Percentiles rank a stretch among this genome's conserved stretches.
These are phyloP conservation scores for Rhagoletis zephyria DNA, from an alignment of 1,140 invertebrate genomes.

Conservation along the genomic window DNA sequence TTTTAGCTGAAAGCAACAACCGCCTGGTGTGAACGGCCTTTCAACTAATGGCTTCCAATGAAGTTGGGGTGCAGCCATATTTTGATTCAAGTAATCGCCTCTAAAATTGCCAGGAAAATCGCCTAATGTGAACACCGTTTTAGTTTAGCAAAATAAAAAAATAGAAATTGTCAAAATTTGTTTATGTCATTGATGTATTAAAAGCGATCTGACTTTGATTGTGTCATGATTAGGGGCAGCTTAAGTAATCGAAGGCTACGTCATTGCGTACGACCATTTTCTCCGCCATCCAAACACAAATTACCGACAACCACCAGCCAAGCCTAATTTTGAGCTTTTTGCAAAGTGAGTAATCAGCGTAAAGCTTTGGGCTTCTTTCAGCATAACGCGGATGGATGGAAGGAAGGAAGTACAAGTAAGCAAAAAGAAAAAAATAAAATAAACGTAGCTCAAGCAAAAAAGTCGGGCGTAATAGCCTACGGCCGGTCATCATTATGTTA, in stretches of 20 bases:
- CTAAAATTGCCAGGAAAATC: too few species aligned
- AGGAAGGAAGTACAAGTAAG: background rate
- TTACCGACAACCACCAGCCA: background rate
- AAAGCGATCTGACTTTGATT: slow-evolving; percentile 24
- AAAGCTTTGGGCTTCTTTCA: background rate
- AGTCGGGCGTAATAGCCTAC: background rate
- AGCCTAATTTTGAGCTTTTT: background rate
- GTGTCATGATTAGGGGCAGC: slow-evolving; percentile 14
- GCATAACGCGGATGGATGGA: background rate
- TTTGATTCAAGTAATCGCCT: too few species aligned
- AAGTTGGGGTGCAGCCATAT: too few species aligned
- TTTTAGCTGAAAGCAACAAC: too few species aligned
- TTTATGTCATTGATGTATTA: slow-evolving; percentile 50
- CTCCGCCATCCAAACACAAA: background rate
- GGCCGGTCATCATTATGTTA: slow-evolving; percentile 31
- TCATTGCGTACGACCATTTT: background rate
- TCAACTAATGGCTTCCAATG: too few species aligned
- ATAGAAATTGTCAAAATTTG: slow-evolving; percentile 34
- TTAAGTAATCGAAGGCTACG: background rate
- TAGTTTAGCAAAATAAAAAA: too few species aligned
- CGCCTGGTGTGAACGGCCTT: too few species aligned
- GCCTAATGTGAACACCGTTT: too few species aligned
- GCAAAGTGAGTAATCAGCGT: background rate
- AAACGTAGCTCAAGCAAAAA: background rate
- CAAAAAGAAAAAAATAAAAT: background rate